Evolutionary conservation across 2,888 invertebrate genomes (phyloP).

Genomic region (Scaptomyza reducta): DNA sequence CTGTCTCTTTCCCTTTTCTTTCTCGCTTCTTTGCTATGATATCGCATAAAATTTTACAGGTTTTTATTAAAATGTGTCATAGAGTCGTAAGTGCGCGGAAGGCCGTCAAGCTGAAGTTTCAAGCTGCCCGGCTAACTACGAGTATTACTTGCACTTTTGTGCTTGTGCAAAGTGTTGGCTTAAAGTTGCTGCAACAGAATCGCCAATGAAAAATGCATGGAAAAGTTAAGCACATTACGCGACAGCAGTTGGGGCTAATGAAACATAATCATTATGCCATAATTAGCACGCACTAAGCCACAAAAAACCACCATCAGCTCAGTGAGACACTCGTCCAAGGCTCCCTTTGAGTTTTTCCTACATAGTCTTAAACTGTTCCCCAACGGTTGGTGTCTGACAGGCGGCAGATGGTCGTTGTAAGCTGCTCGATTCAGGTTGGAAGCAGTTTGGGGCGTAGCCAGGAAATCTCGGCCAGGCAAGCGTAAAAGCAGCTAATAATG

Average conservation of each 20-base stretch:
- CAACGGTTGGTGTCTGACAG: constrained; percentile 3
- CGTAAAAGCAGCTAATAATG: constrained; percentile 72
- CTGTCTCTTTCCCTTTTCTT: not conserved
- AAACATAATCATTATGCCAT: constrained; percentile 73
- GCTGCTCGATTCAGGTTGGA: constrained; percentile 45
- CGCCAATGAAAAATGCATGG: constrained; percentile 55
- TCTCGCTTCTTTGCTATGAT: constrained; percentile 18
- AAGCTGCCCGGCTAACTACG: constrained; percentile 39
- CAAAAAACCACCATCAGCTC: constrained; percentile 20
- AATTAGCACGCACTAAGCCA: constrained; percentile 69
- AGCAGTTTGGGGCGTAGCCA: constrained; percentile 41
- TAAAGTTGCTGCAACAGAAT: constrained; percentile 44
- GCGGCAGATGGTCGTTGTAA: constrained; percentile 31
- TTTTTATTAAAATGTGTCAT: constrained; percentile 71
- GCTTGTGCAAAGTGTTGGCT: constrained; percentile 43
- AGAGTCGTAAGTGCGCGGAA: constrained; percentile 23
- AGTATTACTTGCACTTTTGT: constrained; percentile 65
- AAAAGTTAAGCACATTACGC: constrained; percentile 61
- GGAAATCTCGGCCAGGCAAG: constrained; percentile 61
- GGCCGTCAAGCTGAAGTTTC: constrained; percentile 10
- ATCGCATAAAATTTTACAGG: constrained; percentile 68
- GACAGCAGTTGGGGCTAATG: constrained; percentile 45
- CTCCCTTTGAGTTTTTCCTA: not conserved
- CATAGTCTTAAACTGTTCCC: constrained; percentile 10
- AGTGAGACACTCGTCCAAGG: constrained; percentile 1